Evolutionary conservation across 2,113 vertebrate species (phyloP).

Genomic region (Pseudolaguvia tuberculata): DNA sequence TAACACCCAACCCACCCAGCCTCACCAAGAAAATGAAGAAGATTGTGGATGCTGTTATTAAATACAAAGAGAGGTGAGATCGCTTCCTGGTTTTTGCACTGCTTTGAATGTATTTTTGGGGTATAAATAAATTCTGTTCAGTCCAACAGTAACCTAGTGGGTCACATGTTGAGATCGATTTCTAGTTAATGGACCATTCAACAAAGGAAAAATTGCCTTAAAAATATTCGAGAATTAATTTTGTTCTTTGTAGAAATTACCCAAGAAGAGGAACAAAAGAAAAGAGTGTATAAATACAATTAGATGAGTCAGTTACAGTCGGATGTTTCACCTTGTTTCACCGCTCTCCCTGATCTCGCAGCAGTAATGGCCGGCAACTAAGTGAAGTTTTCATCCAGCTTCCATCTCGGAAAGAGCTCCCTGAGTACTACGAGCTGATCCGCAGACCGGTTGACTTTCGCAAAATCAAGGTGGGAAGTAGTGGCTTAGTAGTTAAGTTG

Average conservation of each 20-base stretch:
- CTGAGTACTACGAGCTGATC: constrained; percentile 94
- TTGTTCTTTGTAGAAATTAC: not conserved
- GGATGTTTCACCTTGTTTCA: not conserved
- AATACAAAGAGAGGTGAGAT: constrained; percentile 91
- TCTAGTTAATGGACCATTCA: too few species aligned
- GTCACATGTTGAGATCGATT: too few species aligned
- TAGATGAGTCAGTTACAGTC: not conserved
- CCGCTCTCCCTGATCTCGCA: not conserved
- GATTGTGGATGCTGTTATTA: constrained; percentile 89
- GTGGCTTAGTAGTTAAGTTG: too few species aligned
- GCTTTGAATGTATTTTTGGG: not conserved
- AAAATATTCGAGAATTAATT: not conserved
- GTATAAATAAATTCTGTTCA: too few species aligned
- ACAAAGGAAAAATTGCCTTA: too few species aligned
- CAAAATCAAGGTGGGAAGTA: constrained; percentile 96
- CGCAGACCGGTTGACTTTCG: constrained; percentile 94
- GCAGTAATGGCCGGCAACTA: constrained; percentile 85
- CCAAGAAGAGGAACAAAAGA: not conserved
- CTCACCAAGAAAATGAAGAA: constrained; percentile 98
- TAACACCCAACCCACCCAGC: constrained; percentile 84
- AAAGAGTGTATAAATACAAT: not conserved
- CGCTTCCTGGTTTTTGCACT: not conserved
- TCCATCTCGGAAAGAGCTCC: constrained; percentile 90
- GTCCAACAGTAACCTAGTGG: too few species aligned
- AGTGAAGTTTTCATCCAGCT: constrained; percentile 96